These are phyloP conservation scores for Hydrozoanthus gracilis DNA, from an alignment of 92 coral and sea anemone species.

Conservation along the genomic window DNA sequence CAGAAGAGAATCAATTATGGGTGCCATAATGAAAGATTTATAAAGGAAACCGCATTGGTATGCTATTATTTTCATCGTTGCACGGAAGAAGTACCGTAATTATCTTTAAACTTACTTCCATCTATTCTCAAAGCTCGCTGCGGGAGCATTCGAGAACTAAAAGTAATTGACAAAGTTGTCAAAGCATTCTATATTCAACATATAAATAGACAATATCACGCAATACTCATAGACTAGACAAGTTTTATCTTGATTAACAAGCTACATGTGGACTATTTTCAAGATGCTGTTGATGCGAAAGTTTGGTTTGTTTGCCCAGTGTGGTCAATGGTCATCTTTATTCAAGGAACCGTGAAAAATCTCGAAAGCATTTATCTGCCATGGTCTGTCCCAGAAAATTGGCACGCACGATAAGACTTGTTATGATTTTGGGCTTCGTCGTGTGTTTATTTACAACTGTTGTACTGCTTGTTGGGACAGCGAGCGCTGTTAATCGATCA, in stretches of 20 bases:
- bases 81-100: too few relatives aligned
- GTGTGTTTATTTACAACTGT: conserved; percentile 8
- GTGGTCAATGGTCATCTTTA: background rate
- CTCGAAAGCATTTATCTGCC: background rate
- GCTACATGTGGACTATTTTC: background rate
- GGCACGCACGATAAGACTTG: conserved; percentile 21
- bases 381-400: conserved; percentile 25
- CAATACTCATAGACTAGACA: background rate
- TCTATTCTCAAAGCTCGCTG: too few relatives aligned
- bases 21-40: too few relatives aligned
- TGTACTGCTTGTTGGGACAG: conserved; percentile 21
- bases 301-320: background rate
- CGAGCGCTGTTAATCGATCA: conserved; percentile 19
- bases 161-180: background rate
- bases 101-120: too few relatives aligned
- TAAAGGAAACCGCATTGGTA: too few relatives aligned
- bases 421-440: background rate
- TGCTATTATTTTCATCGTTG: too few relatives aligned
- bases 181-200: background rate
- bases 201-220: conserved; percentile 31
- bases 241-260: background rate
- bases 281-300: conserved; percentile 6
- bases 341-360: background rate
- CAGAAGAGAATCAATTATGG: too few relatives aligned
- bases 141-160: background rate